These are phyloP conservation scores for Australoheros scitulus DNA, from an alignment of 2,113 vertebrate species.

Conservation along the genomic window DNA sequence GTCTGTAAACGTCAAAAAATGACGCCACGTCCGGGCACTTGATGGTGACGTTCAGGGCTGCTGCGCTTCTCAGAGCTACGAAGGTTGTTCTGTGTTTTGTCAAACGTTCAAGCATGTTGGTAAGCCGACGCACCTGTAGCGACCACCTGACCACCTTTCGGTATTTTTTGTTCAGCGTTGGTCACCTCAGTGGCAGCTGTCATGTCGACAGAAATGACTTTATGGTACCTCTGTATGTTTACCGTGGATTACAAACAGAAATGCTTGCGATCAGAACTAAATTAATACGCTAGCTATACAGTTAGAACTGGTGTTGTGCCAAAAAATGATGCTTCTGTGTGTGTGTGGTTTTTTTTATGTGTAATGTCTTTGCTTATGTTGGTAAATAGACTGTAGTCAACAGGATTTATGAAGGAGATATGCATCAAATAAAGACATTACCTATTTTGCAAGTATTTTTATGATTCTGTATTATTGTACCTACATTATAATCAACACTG, in stretches of 20 bases:
- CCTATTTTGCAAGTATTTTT: no score
- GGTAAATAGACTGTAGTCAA: no score
- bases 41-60: not conserved
- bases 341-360: no score
- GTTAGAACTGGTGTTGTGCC: not conserved
- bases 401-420: no score
- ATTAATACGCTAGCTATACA: not conserved
- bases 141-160: no score
- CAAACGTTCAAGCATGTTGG: not conserved
- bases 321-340: no score
- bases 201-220: not conserved
- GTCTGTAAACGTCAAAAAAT: not conserved
- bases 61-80: not conserved
- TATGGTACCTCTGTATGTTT: not conserved
- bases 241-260: not conserved
- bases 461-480: no score
- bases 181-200: no score
- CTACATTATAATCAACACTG: no score
- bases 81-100: constrained; percentile 1
- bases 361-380: no score
- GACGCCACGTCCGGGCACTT: constrained; percentile 53
- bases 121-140: not conserved
- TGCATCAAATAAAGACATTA: no score
- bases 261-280: not conserved
- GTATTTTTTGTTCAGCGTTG: not conserved